A percentile compares a stretch with the other conserved stretches of the same genome.
These are phyloP conservation scores for Hylia prasina DNA, from an alignment of 2,113 vertebrate species.

Conservation along the genomic window DNA sequence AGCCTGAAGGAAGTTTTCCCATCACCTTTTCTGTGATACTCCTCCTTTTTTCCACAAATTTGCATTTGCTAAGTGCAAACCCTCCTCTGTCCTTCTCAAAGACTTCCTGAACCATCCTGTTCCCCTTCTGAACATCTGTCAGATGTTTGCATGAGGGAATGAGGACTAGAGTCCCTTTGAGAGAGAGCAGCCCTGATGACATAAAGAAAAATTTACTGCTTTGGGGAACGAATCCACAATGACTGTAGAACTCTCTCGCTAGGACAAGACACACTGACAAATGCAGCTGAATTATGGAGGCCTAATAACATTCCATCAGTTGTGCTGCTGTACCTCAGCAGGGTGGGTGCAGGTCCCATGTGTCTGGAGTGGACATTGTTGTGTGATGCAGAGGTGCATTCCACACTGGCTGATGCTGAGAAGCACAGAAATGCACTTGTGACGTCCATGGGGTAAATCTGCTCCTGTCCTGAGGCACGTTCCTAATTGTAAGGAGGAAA, in stretches of 20 bases:
- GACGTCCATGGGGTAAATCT: neutral
- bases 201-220: neutral
- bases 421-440: neutral
- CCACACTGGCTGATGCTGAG: neutral
- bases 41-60: neutral
- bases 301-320: neutral
- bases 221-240: neutral
- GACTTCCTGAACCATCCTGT: neutral
- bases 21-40: neutral
- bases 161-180: neutral
- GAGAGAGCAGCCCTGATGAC: neutral
- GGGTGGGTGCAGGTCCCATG: neutral
- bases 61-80: neutral
- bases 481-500: neutral
- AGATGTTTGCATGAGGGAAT: neutral
- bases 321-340: neutral
- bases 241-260: neutral
- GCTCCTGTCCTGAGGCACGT: neutral
- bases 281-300: neutral
- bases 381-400: neutral
- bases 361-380: neutral
- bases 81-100: neutral
- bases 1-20: neutral
- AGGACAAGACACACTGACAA: neutral
- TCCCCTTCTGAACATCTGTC: neutral